These are phyloP conservation scores for Cynoglossus semilaevis DNA, from an alignment of 2,113 vertebrate species.

Conservation along the genomic window DNA sequence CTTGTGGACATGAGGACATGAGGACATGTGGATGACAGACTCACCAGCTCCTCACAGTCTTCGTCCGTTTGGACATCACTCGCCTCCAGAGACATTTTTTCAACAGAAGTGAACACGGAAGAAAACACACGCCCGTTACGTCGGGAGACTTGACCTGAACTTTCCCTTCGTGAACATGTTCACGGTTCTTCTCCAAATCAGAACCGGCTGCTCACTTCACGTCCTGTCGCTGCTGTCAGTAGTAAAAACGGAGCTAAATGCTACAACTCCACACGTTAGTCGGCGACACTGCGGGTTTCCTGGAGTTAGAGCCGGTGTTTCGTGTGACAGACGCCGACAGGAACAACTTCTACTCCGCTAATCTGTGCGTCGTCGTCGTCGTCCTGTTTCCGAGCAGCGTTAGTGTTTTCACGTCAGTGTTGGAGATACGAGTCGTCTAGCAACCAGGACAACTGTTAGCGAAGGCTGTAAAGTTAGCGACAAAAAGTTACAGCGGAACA, in stretches of 20 bases:
- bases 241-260: conserved; percentile 24
- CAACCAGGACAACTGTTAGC: conserved; percentile 60
- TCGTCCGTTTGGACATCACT: conserved; percentile 72
- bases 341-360: too few species aligned
- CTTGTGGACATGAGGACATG: too few species aligned
- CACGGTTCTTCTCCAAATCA: conserved; percentile 24
- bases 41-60: conserved; percentile 74
- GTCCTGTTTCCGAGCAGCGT: conserved; percentile 1
- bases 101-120: conserved; percentile 14
- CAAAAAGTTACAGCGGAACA: accelerated
- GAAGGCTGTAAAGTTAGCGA: background rate
- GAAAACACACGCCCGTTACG: conserved; percentile 14
- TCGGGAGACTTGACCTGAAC: conserved; percentile 20
- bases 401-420: conserved; percentile 39
- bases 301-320: too few species aligned
- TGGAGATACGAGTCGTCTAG: conserved; percentile 68
- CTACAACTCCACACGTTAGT: conserved; percentile 12
- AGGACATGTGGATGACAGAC: too few species aligned
- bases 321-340: background rate
- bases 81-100: conserved; percentile 63
- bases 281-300: too few species aligned
- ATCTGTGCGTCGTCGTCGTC: background rate
- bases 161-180: conserved; percentile 14
- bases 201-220: background rate
- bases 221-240: conserved; percentile 1